Base-by-base conservation (phyloP, 2,113 vertebrate species). In the Nymphicus hollandicus region DNA sequence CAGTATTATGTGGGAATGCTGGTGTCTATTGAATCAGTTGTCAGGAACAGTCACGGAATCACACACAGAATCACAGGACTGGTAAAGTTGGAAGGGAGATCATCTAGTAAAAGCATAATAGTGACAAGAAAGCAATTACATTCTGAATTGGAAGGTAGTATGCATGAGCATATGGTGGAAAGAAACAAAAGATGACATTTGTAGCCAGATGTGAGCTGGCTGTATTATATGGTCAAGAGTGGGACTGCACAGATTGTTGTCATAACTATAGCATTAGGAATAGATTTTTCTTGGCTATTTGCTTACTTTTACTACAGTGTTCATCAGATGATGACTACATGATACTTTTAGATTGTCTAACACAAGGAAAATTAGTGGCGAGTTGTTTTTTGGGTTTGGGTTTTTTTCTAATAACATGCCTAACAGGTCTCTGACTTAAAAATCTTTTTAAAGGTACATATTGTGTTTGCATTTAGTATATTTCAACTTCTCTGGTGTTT, bases 1-100 rank as follows among this genome's bases (percentile, higher is more conserved):
- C 72, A 68, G 65, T 24, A 86, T 83, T 66, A 91, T 90, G 85
- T 46, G 88, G 71, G 86, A 89, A 84, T 96, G 95, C 93, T 94
- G 95, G 52, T 66, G 88, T 93, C 86, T 78, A 60, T 89, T 71
- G 88, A 76, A 41, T 79, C 80, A 73, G 10, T 82, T 86, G 72
- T 92, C 85, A 66, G 63, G 47, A 76, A 6, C 25, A 80, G 68
- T 56, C 46, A 20, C 2, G 49, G 70, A 58, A 58, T 35, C 56
- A 35, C 22, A 35, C 56, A 58, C 56, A 58, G 56, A 58, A 58
- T 35, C 33, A 35, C 33, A 24, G 22, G 24, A 58, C 22, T 16
- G 33, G 33, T 58, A 35, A 58, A 35, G 33, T 6, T 58, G 56
- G n/a, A 58, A 58, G 22, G 13, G 56, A 16, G n/a, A 35, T 58